Base-by-base conservation (phyloP, 1,140 invertebrate genomes). In the Drosophila teissieri region DNA sequence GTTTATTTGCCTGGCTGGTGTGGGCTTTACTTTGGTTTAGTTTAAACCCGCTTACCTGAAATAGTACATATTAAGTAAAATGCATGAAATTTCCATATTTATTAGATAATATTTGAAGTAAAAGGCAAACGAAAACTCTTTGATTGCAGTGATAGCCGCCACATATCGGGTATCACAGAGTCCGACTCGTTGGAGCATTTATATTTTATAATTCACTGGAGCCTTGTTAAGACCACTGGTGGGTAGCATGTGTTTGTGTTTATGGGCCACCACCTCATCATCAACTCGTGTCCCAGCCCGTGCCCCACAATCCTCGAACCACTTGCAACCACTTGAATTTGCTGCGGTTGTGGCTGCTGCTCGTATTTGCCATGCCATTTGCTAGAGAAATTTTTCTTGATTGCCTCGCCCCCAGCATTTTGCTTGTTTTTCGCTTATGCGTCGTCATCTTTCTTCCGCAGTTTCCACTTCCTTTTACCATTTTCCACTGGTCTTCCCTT, bases 311-410 rank as follows among this genome's bases (percentile, higher is more conserved):
- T 40, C 31, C 61, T 40, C 60, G 64, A 64, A 58, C 62, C 64
- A 68, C 76, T 55, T 85, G 82, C 78, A 85, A 81, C 79, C 78
- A 80, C 67, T 85, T 73, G 49, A 80, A 48, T 52, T 63, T 60
- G 22, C 37, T 75, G 40, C 70, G 62, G 67, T 55, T 81, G 60
- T 60, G 44, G 63, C 60, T 64, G 60, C 24, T 64, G 53, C 24
- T 34, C n/a, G 42, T 51, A 84, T 83, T 83, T 83, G 80, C 80
- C 80, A 76, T 83, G 75, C 83, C 76, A 88, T 88, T 88, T 88
- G 75, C 53, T 67, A 60, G 46, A 61, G 79, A 76, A 88, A 86
- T 76, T 86, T 86, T 73, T 79, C 79, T 79, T 86, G 83, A 86
- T 86, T 86, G 83, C 83, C 78, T 86, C 77, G 82, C 78, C 82